phyloP scores from a whole-genome alignment of 2,797 vertebrate genomes.

The Knipowitschia caucasica region DNA sequence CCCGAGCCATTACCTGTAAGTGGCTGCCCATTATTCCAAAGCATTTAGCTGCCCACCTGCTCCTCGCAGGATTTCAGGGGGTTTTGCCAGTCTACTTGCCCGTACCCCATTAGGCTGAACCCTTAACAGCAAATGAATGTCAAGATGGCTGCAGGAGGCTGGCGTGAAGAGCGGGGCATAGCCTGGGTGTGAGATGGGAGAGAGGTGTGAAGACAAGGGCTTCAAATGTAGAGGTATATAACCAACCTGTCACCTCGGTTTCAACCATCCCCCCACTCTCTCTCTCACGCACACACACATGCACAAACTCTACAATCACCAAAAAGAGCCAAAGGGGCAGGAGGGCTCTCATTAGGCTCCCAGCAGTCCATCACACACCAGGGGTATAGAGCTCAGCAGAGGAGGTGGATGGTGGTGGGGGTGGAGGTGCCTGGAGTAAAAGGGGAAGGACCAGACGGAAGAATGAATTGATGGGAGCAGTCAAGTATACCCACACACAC shows the following conservation, averaged over 20 bases:
- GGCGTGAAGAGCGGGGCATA: slow-evolving; percentile 28
- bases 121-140: slow-evolving; percentile 63
- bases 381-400: slow-evolving; percentile 27
- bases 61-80: slow-evolving; percentile 63
- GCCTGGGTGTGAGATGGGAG: slow-evolving; percentile 23
- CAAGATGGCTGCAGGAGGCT: slow-evolving; percentile 65
- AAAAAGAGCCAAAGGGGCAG: slow-evolving; percentile 59
- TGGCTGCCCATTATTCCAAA: slow-evolving; percentile 8
- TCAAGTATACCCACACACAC: slow-evolving; percentile 59
- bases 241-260: slow-evolving; percentile 71
- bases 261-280: slow-evolving; percentile 35
- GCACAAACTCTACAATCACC: slow-evolving; percentile 42
- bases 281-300: slow-evolving; percentile 29
- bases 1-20: too few relatives aligned
- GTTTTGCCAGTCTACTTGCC: slow-evolving; percentile 60
- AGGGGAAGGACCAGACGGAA: slow-evolving; percentile 43
- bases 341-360: slow-evolving; percentile 76
- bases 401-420: slow-evolving; percentile 36
- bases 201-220: slow-evolving; percentile 34
- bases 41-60: slow-evolving; percentile 25
- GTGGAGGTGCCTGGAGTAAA: slow-evolving; percentile 47
- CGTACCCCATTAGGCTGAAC: slow-evolving; percentile 73
- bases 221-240: slow-evolving; percentile 75
- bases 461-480: slow-evolving; percentile 70
- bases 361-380: slow-evolving; percentile 70